Evolutionary conservation across 2,797 vertebrate genomes (phyloP).

Genomic region (Chaetophractus vellerosus): DNA sequence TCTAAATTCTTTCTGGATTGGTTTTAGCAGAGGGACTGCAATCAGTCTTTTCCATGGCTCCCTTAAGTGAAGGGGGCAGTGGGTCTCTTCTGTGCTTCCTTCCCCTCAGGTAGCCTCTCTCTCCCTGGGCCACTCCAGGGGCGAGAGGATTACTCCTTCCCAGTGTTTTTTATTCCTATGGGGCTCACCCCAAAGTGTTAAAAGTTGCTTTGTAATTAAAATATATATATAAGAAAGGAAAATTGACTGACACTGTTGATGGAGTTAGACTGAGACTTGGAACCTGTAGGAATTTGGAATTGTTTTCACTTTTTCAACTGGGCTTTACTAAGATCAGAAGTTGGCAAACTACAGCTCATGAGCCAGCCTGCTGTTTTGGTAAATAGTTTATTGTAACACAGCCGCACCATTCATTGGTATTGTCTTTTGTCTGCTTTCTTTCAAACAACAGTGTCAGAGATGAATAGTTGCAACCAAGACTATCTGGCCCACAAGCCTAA

Average conservation of each 20-base stretch:
- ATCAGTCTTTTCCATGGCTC: constrained; percentile 7
- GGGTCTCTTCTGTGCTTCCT: constrained; percentile 86
- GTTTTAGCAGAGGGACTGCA: not conserved
- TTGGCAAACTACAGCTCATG: not conserved
- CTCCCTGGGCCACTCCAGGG: constrained; percentile 80
- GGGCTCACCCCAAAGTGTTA: constrained; percentile 87
- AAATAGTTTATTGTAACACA: not conserved
- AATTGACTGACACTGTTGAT: not conserved
- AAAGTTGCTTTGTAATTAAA: constrained; percentile 88
- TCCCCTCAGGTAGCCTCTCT: constrained; percentile 83
- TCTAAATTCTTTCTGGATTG: not conserved
- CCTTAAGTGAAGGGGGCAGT: constrained; percentile 11
- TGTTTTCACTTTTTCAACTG: not conserved
- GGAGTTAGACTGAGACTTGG: not conserved
- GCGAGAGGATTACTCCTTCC: constrained; percentile 82
- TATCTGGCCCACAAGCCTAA: not conserved
- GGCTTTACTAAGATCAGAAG: not conserved
- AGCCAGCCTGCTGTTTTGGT: not conserved
- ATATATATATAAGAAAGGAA: constrained; percentile 4
- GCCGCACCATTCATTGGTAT: not conserved
- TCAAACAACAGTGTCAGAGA: not conserved
- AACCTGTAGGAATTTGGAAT: not conserved
- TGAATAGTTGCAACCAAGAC: not conserved
- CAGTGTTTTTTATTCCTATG: constrained; percentile 88
- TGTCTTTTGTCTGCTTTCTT: not conserved